These are phyloP conservation scores for Neoarius graeffei DNA, from an alignment of 2,113 vertebrate genomes.

Conservation along the genomic window DNA sequence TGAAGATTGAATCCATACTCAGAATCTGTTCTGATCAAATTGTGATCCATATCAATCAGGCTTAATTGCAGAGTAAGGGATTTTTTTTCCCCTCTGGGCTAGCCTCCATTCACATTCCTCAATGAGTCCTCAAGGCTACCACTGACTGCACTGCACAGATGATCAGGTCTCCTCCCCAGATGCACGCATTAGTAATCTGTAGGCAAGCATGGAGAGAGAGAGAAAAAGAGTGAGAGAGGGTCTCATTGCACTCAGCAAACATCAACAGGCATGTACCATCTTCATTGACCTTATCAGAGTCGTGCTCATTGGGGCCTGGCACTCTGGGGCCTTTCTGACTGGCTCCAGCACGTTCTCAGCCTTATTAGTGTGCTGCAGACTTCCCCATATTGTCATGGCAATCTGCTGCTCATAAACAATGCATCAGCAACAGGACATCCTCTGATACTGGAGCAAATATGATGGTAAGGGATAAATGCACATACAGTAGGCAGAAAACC, in stretches of 20 bases:
- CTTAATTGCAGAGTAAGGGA: slow-evolving; percentile 39
- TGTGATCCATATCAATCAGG: slow-evolving; percentile 19
- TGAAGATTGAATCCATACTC: not conserved
- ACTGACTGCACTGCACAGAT: slow-evolving; percentile 40
- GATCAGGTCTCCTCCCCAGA: slow-evolving; percentile 48
- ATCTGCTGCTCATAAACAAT: slow-evolving; percentile 56
- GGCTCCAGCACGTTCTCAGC: slow-evolving; percentile 45
- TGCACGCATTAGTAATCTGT: slow-evolving; percentile 51
- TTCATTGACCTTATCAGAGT: slow-evolving; percentile 59
- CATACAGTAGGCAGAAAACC: not conserved
- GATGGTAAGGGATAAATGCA: not conserved
- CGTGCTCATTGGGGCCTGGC: slow-evolving; percentile 42
- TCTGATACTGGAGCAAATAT: slow-evolving; percentile 29
- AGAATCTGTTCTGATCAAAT: not conserved
- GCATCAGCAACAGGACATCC: slow-evolving; percentile 44
- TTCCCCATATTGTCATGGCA: slow-evolving; percentile 50
- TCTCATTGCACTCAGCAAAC: slow-evolving; percentile 51
- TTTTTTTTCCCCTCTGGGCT: not conserved
- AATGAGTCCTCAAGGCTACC: slow-evolving; percentile 36
- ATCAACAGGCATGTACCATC: slow-evolving; percentile 56
- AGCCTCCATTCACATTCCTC: slow-evolving; percentile 21
- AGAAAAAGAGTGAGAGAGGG: slow-evolving; percentile 29
- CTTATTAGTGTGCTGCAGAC: slow-evolving; percentile 54
- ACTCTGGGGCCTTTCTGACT: slow-evolving; percentile 47
- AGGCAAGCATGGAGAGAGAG: slow-evolving; percentile 16